Conservation (phyloP, 2,113 vertebrate species). For the Phyllostomus hastatus region DNA sequence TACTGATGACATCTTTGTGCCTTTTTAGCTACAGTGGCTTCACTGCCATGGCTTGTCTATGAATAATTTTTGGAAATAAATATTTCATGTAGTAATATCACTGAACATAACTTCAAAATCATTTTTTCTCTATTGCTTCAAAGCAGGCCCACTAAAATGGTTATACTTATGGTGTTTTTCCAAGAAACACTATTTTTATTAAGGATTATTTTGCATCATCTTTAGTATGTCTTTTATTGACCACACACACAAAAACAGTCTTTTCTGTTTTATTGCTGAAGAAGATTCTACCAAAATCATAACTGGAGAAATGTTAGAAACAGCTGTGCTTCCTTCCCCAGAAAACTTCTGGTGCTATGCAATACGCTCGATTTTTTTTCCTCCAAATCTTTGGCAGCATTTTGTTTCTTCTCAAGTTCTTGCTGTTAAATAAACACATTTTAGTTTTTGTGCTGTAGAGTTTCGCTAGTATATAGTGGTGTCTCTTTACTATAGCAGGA, state of each 20-base stretch:
- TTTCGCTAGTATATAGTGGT: neutral
- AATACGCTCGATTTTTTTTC: neutral
- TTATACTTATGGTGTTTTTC: neutral
- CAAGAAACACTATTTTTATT: neutral
- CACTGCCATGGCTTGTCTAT: neutral
- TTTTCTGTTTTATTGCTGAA: neutral
- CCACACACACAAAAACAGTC: neutral
- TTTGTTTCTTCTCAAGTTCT: neutral
- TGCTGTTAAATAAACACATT: neutral
- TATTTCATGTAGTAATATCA: neutral
- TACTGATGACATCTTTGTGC: neutral
- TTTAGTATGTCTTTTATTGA: neutral
- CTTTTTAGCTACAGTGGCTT: neutral
- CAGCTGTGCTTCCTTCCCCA: neutral
- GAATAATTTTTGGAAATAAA: neutral
- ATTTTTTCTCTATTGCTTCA: neutral
- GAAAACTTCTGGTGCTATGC: neutral
- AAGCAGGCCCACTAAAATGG: neutral
- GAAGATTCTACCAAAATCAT: neutral
- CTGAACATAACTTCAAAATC: neutral
- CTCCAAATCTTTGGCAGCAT: neutral
- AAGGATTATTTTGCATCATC: neutral
- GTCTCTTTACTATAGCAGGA: neutral
- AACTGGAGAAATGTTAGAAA: neutral
- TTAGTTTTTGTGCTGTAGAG: neutral